Conservation (phyloP, 2,888 invertebrate genomes). For the Phlogophora meticulosa region DNA sequence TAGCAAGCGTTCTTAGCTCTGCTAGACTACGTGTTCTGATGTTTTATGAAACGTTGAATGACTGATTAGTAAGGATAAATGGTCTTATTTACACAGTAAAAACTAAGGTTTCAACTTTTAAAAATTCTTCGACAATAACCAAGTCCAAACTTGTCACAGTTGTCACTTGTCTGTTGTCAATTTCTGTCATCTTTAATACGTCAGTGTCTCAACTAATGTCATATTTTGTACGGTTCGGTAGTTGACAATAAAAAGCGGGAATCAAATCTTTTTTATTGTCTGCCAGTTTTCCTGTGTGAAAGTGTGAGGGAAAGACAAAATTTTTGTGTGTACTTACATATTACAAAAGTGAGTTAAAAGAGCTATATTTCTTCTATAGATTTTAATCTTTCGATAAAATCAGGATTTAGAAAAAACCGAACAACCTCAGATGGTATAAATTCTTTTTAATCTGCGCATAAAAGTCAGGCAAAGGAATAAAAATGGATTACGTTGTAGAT, state of each 20-base stretch:
- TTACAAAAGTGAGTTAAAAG: neutral
- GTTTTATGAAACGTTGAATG: neutral
- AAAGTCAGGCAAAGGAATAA: slow-evolving; percentile 53
- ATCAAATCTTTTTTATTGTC: neutral
- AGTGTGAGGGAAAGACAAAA: neutral
- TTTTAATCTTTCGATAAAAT: neutral
- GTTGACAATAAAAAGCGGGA: slow-evolving; percentile 5
- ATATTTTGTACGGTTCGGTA: slow-evolving; percentile 6
- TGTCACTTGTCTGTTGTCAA: neutral
- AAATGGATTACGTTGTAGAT: slow-evolving; percentile 19
- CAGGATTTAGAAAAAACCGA: neutral
- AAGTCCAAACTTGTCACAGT: slow-evolving; percentile 8
- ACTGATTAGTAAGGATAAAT: neutral
- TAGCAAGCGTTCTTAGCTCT: neutral
- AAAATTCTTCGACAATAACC: too few relatives aligned
- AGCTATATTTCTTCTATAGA: neutral
- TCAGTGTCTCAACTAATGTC: neutral
- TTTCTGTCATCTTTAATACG: neutral
- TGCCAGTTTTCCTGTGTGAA: slow-evolving; percentile 9
- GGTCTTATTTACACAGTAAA: neutral
- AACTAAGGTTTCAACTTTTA: too few relatives aligned
- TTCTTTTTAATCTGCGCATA: slow-evolving; percentile 33
- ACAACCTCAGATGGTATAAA: neutral
- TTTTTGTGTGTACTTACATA: neutral
- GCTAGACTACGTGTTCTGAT: neutral